Evolutionary conservation across 2,113 vertebrate genomes (phyloP).

Genomic region (Lophotis ruficrista): DNA sequence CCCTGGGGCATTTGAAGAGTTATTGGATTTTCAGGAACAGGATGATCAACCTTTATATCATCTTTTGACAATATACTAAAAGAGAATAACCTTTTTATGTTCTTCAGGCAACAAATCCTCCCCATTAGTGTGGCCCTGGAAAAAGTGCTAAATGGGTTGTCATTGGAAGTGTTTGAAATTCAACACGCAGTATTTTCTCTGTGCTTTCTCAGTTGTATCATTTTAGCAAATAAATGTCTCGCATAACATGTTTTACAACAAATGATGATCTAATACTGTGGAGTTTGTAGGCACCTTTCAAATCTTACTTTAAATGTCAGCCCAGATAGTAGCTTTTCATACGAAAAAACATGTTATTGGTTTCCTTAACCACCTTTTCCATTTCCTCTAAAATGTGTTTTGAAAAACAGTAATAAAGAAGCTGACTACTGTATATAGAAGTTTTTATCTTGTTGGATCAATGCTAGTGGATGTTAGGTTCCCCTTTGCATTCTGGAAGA

Average conservation of each 20-base stretch:
- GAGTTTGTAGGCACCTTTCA: neutral
- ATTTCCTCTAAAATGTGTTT: neutral
- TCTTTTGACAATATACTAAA: slow-evolving; percentile 1
- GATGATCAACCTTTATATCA: neutral
- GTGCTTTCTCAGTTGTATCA: neutral
- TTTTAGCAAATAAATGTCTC: slow-evolving; percentile 11
- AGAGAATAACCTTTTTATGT: slow-evolving; percentile 5
- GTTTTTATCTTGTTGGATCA: neutral
- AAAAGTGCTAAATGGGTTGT: neutral
- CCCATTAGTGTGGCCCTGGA: neutral
- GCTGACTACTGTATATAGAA: neutral
- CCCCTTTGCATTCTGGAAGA: neutral
- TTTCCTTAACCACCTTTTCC: neutral
- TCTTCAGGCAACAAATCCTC: neutral
- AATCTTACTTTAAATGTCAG: neutral
- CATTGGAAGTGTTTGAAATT: neutral
- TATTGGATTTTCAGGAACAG: neutral
- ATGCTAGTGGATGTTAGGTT: neutral
- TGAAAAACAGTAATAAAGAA: neutral
- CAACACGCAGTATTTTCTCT: neutral
- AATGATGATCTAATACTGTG: neutral
- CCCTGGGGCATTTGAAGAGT: neutral
- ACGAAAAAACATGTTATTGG: neutral
- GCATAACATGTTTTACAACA: neutral
- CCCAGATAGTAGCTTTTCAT: neutral